A percentile compares a stretch with the other conserved stretches of the same genome.
Evolutionary conservation across 2,888 invertebrate genomes (phyloP).

Genomic region (Gortyna flavago): DNA sequence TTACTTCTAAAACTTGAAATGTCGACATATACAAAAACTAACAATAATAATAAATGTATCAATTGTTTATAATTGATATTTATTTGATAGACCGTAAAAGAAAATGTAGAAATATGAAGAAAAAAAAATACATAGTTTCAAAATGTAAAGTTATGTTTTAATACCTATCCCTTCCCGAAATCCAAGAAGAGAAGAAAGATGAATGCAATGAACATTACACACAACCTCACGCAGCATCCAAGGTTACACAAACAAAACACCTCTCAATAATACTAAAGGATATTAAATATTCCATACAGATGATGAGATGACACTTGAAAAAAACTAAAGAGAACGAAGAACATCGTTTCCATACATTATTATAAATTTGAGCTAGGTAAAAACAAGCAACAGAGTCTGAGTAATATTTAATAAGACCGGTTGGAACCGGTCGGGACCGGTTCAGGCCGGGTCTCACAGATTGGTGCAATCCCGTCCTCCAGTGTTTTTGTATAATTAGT

Average conservation of each 20-base stretch:
- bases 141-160: conserved; percentile 82
- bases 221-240: conserved; percentile 13
- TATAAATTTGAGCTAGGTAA: conserved; percentile 76
- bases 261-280: conserved; percentile 48
- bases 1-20: conserved; percentile 85
- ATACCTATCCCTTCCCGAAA: conserved; percentile 59
- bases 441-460: conserved; percentile 72
- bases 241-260: conserved; percentile 29
- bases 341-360: conserved; percentile 78
- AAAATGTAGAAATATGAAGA: conserved; percentile 88
- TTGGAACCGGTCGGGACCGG: conserved; percentile 72
- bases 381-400: conserved; percentile 73
- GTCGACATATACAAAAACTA: conserved; percentile 87
- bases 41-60: conserved; percentile 87
- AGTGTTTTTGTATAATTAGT: conserved; percentile 67
- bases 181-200: conserved; percentile 15
- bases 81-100: conserved; percentile 88
- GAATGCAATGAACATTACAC: conserved; percentile 32
- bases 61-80: conserved; percentile 90
- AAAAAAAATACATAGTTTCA: conserved; percentile 89
- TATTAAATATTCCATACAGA: conserved; percentile 69
- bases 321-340: conserved; percentile 74
- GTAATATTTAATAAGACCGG: conserved; percentile 74
- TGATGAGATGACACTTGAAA: conserved; percentile 70
- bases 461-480: conserved; percentile 77